Base-by-base conservation (phyloP, 2,113 vertebrate species). In the Zosterops pallidus region DNA sequence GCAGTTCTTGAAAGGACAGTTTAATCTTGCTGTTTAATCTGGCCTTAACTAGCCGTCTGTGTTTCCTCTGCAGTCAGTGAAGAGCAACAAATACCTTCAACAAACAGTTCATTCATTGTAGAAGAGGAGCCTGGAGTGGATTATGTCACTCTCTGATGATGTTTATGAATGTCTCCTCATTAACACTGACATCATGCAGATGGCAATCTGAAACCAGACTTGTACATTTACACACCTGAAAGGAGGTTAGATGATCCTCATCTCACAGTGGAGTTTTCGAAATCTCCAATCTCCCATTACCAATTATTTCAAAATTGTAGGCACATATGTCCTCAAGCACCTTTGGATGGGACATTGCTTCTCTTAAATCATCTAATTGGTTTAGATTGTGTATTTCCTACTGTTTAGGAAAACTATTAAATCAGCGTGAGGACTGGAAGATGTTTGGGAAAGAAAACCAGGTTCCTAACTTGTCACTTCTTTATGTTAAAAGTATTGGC, bases 21-120 rank as follows among this genome's bases (percentile, higher is more conserved):
- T 92, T 83, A 89, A 74, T 92, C 39, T 78, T 59, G 23, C 18
- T 5, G 3, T 90, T 89, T 86, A 80, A 94, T 93, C 88, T 90
- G 70, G 23, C 24, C 35, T 91, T 90, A 90, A 74, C 46, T 83
- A 83, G 31, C 21, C 77, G 6, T 42, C 71, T 74, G 33, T 20
- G 15, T 83, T 90, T 92, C 47, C 35, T 82, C 39, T 67, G 46
- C 35, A 92, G 46, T 78, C 71, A 52, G 29, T 44, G 50, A 72
- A 78, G 52, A 65, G 53, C 3, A 2, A 41, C 50, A 90, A 68
- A 57, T 60, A 65, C 37, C 35, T 64, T 42, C 28, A 83, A 50
- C 26, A 81, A 92, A 68, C 1, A 68, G 56, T 59, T 79, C 15
- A n/a, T 35, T 47, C 50, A 5, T 23, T 28, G 26, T 59, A 56